Base-by-base conservation (phyloP, 1,140 invertebrate species). In the Orius insidiosus region DNA sequence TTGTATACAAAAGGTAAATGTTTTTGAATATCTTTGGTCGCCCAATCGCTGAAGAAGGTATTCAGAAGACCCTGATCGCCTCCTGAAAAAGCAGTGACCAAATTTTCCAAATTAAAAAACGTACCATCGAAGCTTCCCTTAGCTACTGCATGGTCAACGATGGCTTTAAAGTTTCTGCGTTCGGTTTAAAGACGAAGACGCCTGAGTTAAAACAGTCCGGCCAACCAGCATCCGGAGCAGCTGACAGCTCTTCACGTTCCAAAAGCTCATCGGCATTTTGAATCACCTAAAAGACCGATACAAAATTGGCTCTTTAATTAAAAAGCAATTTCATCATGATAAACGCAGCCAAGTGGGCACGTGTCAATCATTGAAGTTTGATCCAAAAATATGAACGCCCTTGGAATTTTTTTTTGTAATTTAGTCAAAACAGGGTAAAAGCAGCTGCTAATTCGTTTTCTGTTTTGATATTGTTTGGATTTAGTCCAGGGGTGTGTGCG, bases 1-100 rank as follows among this genome's bases (percentile, higher is more conserved):
- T 99, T 99, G 67, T 97, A 99, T 39, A 93, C 76, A 62, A 98
- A 99, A 6, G 96, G 92, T 48, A 99, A 70, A 68, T 94, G 90
- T 63, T 82, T 86, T 39, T 69, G 74, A 51, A 92, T 93, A 61
- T 96, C 90, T 54, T 79, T 79, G 45, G 76, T 78, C 1, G 88
- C 75, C 95, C 95, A 97, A 58, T 87, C 78, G 43, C 71, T 78
- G 65, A 97, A 99, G 64, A 76, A 98, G 53, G 78, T 72, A 66
- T 98, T 98, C 33, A 98, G 63, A 10, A 98, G 67, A 14, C 94
- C 94, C 66, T 97, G 90, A 68, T 96, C 86, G 35, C 86, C 87
- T 52, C 82, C 76, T 79, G 54, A 39, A 60, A 59, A 10, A 1
- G n/a, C n/a, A n/a, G n/a, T n/a, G n/a, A n/a, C n/a, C n/a, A n/a